Conservation (phyloP, 2,888 invertebrate species). For the Agrochola circellaris region DNA sequence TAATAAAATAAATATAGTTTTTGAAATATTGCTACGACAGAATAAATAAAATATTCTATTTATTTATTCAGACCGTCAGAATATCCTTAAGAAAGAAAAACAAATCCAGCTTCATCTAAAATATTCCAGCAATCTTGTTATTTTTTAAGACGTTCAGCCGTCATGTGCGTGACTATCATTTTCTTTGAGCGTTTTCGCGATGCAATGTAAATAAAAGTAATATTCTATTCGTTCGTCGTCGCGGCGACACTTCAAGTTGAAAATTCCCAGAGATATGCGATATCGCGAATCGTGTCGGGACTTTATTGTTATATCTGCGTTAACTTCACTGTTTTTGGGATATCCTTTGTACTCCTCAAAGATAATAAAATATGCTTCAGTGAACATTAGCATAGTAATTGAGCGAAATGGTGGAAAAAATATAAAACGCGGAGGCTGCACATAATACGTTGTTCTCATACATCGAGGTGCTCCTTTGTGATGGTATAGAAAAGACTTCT, state of each 20-base stretch:
- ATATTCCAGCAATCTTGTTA: constrained; percentile 44
- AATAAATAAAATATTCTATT: constrained; percentile 46
- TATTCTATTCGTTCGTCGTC: constrained; percentile 69
- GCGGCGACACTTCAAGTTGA: constrained; percentile 65
- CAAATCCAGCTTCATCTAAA: constrained; percentile 41
- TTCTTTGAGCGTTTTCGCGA: constrained; percentile 42
- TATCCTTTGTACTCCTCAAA: constrained; percentile 62
- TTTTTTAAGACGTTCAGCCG: constrained; percentile 42
- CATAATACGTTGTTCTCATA: constrained; percentile 38
- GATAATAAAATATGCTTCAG: constrained; percentile 61
- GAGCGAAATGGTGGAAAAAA: constrained; percentile 45
- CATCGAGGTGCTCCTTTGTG: constrained; percentile 48
- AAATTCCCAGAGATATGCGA: constrained; percentile 66
- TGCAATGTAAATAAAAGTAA: constrained; percentile 46
- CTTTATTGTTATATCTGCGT: constrained; percentile 68
- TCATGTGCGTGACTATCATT: constrained; percentile 65
- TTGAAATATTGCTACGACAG: constrained; percentile 8
- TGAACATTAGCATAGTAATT: constrained; percentile 59
- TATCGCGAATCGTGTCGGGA: constrained; percentile 66
- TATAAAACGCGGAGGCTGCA: constrained; percentile 29
- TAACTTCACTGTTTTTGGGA: constrained; percentile 61
- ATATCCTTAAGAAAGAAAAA: constrained; percentile 45
- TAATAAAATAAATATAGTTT: constrained; percentile 4
- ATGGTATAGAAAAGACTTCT: constrained; percentile 51
- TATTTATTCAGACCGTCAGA: constrained; percentile 53